Evolutionary conservation across 2,797 vertebrate genomes (phyloP).

Genomic region (Oreonectes daqikongensis): DNA sequence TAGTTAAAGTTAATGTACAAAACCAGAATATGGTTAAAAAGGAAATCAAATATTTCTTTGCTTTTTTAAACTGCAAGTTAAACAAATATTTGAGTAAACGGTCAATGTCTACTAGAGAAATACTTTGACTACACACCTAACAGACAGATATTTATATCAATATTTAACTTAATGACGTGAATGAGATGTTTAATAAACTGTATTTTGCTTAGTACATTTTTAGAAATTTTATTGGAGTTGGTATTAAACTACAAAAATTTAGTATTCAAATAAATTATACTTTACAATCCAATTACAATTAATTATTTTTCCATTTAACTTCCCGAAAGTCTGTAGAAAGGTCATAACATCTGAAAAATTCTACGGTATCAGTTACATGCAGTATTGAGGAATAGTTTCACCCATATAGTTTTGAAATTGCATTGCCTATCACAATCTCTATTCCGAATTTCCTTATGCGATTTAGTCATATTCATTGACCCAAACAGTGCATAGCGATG

Average conservation of each 20-base stretch:
- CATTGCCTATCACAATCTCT: too few relatives aligned
- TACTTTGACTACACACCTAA: too few relatives aligned
- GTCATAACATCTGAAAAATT: neutral
- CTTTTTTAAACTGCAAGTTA: too few relatives aligned
- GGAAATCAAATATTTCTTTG: too few relatives aligned
- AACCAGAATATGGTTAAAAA: too few relatives aligned
- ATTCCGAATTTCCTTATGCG: conserved; percentile 25
- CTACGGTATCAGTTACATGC: neutral
- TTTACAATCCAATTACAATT: too few relatives aligned
- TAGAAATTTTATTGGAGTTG: too few relatives aligned
- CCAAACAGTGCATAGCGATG: neutral
- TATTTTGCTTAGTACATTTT: neutral
- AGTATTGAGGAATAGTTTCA: neutral
- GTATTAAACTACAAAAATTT: neutral
- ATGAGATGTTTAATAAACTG: neutral
- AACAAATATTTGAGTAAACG: too few relatives aligned
- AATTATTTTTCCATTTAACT: neutral
- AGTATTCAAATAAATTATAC: neutral
- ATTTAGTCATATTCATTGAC: neutral
- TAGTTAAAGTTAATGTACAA: too few relatives aligned
- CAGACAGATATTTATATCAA: neutral
- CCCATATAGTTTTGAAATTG: neutral
- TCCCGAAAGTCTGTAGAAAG: neutral
- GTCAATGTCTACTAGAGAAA: too few relatives aligned
- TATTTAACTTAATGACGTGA: neutral